Evolutionary conservation across 1,140 invertebrate genomes (phyloP).

Genomic region (Nylanderia fulva): DNA sequence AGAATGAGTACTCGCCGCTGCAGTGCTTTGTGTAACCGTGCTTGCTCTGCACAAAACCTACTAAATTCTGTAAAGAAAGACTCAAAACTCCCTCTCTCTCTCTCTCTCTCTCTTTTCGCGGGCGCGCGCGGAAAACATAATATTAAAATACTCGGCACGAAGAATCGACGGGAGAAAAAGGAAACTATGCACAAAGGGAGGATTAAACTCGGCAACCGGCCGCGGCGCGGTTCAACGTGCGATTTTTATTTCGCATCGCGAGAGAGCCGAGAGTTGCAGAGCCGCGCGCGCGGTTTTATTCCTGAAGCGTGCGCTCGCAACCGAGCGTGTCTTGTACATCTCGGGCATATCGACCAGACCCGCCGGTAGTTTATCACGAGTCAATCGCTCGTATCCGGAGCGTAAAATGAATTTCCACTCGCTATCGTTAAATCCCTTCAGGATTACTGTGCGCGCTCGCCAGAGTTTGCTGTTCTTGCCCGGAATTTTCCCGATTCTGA

Average conservation of each 20-base stretch:
- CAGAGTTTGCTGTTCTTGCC: slow-evolving; percentile 43
- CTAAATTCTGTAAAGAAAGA: slow-evolving; percentile 33
- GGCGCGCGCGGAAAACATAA: slow-evolving; percentile 13
- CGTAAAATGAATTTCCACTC: slow-evolving; percentile 59
- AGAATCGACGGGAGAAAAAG: slow-evolving; percentile 37
- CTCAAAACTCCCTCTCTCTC: slow-evolving; percentile 34
- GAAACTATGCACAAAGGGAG: slow-evolving; percentile 45
- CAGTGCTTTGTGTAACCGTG: slow-evolving; percentile 11
- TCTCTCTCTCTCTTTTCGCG: too few relatives aligned
- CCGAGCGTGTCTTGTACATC: slow-evolving; percentile 49
- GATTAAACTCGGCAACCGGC: slow-evolving; percentile 35
- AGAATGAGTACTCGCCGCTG: slow-evolving; percentile 22
- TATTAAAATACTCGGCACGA: slow-evolving; percentile 51
- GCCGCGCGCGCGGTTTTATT: slow-evolving; percentile 48
- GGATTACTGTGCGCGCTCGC: slow-evolving; percentile 36
- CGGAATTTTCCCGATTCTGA: slow-evolving; percentile 50
- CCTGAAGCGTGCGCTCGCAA: slow-evolving; percentile 21
- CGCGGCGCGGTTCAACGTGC: slow-evolving; percentile 44
- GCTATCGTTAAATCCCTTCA: slow-evolving; percentile 56
- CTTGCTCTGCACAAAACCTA: slow-evolving; percentile 34
- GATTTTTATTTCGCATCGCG: slow-evolving; percentile 57
- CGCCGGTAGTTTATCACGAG: slow-evolving; percentile 47
- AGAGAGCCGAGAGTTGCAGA: too few relatives aligned
- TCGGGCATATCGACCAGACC: slow-evolving; percentile 12
- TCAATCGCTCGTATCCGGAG: slow-evolving; percentile 42